phyloP scores from a whole-genome alignment of 1,140 invertebrate genomes.

The Sarcophaga peregrina region DNA sequence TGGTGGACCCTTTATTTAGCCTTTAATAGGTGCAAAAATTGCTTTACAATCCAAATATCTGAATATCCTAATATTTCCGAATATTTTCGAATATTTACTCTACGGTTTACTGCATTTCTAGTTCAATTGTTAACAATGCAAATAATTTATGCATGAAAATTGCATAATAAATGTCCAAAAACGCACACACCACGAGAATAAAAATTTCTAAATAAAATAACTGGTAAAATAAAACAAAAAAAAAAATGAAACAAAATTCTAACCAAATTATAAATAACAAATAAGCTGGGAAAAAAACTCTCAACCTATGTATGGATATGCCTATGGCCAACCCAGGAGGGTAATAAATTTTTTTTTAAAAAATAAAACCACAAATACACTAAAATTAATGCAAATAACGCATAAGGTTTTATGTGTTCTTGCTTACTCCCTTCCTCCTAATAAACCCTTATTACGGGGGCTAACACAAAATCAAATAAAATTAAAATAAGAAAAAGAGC shows the following conservation, averaged over 20 bases:
- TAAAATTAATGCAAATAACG: constrained; percentile 19
- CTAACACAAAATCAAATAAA: background rate
- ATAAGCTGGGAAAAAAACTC: background rate
- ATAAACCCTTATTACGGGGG: too few species aligned
- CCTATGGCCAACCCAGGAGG: background rate
- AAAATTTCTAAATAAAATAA: too few species aligned
- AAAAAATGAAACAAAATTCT: background rate
- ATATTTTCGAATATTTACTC: too few species aligned
- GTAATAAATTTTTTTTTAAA: constrained; percentile 3
- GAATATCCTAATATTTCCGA: too few species aligned
- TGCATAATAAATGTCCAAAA: constrained; percentile 28
- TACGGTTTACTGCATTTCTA: too few species aligned
- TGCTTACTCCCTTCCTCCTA: too few species aligned
- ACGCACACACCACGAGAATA: too few species aligned
- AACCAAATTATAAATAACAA: background rate
- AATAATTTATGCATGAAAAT: constrained; percentile 28
- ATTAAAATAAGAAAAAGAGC: background rate
- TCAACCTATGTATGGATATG: background rate
- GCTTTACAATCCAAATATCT: too few species aligned
- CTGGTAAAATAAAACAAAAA: too few species aligned
- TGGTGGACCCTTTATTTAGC: too few species aligned
- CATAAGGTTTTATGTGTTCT: background rate
- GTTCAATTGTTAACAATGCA: background rate
- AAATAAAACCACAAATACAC: background rate
- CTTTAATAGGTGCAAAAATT: too few species aligned